phyloP scores from a whole-genome alignment of 2,113 vertebrate genomes.

The Electrona antarctica region DNA sequence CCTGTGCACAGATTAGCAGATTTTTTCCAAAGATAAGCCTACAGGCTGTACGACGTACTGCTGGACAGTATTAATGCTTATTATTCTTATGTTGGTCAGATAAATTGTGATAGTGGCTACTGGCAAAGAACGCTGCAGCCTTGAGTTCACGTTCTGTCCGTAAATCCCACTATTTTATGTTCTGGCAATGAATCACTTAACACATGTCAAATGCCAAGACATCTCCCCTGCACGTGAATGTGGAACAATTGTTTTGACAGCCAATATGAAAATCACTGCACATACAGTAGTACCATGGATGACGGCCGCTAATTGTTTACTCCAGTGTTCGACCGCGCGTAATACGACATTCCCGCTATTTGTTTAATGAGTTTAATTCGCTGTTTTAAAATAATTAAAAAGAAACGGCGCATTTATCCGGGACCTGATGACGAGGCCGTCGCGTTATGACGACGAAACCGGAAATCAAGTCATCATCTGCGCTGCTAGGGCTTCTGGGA shows the following conservation, averaged over 20 bases:
- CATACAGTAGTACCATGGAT: not conserved
- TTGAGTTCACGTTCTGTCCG: slow-evolving; percentile 13
- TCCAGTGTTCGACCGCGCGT: no score
- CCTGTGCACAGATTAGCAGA: slow-evolving; percentile 19
- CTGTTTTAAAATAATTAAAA: no score
- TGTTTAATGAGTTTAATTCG: no score
- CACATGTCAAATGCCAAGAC: not conserved
- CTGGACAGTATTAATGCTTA: no score
- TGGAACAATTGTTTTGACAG: not conserved
- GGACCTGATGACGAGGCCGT: no score
- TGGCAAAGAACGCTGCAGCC: not conserved
- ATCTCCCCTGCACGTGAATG: not conserved
- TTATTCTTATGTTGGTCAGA: not conserved
- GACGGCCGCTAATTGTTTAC: no score
- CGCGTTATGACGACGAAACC: no score
- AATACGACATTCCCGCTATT: no score
- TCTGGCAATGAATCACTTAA: not conserved
- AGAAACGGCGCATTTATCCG: no score
- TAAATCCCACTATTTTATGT: slow-evolving; percentile 15
- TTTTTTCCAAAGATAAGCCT: not conserved
- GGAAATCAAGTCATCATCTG: no score
- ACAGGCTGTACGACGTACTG: no score
- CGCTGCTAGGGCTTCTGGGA: no score
- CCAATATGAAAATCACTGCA: not conserved
- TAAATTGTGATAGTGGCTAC: not conserved